Base-by-base conservation (phyloP, 2,113 vertebrate species). In the Sapajus apella region DNA sequence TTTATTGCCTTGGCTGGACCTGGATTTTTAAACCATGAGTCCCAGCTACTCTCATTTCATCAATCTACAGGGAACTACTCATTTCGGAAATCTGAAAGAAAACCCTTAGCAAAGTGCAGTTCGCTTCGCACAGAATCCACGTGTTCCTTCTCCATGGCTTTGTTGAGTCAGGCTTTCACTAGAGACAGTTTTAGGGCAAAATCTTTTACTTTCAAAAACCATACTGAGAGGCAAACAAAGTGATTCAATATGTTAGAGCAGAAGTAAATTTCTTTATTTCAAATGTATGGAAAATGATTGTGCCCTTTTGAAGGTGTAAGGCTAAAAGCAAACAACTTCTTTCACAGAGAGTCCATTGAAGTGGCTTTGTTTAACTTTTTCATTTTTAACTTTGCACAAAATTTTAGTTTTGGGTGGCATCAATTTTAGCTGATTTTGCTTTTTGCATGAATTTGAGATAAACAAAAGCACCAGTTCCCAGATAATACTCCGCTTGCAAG, bases 121-220 rank as follows among this genome's bases (percentile, higher is more conserved):
- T 80, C 52, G 68, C 84, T 94, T 47, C 72, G 66, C 86, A 40
- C 79, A 18, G 32, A 68, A 90, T n/a, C 92, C 87, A 87, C 86
- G 25, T 10, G 25, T 35, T 93, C 87, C 47, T 76, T 97, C 97
- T 23, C 6, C 91, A 96, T 96, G 83, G 89, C 50, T 97, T 96
- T 96, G 6, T 66, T 82, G 20, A 87, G 30, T 25, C 14, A 18
- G 75, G 23, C 30, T 50, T 30, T 52, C 81, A 45, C 3, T 50
- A 93, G 95, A 86, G 27, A 47, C 12, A 6, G 14, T n/a, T 87
- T 87, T 55, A 43, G 27, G 43, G 5, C 40, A 86, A 89, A 55
- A 68, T 40, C 21, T 27, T 84, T 84, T 87, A 18, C 37, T 88
- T 75, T 91, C 18, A 27, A 47, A 88, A 85, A 37, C 17, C 12